Base-by-base conservation (phyloP, 2,113 vertebrate genomes). In the Megaptera novaeangliae region DNA sequence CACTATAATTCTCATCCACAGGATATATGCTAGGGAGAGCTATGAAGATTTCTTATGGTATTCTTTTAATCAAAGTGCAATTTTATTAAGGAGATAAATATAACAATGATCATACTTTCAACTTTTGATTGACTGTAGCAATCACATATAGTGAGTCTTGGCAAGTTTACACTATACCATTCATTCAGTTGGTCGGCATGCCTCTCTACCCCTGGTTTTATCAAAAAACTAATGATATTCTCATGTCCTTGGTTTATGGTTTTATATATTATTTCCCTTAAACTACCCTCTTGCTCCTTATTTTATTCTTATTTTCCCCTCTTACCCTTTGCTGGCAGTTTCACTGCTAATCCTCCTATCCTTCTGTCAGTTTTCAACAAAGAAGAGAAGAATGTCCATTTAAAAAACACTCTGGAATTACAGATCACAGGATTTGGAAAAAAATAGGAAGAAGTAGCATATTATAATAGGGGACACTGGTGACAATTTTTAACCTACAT, bases 41-140 rank as follows among this genome's bases (percentile, higher is more conserved):
- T 55, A 27, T 78, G 29, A 84, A 82, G 31, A 72, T 88, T 94
- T 97, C 61, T 88, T 64, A 61, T 18, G 25, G 15, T 66, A 21
- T 59, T 84, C 12, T 88, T 71, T 86, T 91, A 84, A 88, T 81
- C 52, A 94, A 13, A 64, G 57, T 91, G 9, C 31, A 94, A 36
- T 87, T 92, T 93, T 90, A 81, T 81, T 90, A 25, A 90, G 63
- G 59, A 92, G 87, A 90, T 84, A 94, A 96, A 72, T 6, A 83
- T 82, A 83, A 44, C 5, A 68, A 34, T 90, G 49, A 75, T 92
- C 64, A 39, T 46, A 55, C 39, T 78, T 89, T 55, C 17, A 89
- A 92, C n/a, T 88, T 92, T 31, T 71, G 74, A 87, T 57, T 74
- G 61, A 95, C 23, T 72, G 1, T 68, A 83, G 29, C 49, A 86